A percentile compares a stretch with the other conserved stretches of the same genome.
phyloP scores from a whole-genome alignment of 2,888 invertebrate species.

The Oxycera nigricornis region DNA sequence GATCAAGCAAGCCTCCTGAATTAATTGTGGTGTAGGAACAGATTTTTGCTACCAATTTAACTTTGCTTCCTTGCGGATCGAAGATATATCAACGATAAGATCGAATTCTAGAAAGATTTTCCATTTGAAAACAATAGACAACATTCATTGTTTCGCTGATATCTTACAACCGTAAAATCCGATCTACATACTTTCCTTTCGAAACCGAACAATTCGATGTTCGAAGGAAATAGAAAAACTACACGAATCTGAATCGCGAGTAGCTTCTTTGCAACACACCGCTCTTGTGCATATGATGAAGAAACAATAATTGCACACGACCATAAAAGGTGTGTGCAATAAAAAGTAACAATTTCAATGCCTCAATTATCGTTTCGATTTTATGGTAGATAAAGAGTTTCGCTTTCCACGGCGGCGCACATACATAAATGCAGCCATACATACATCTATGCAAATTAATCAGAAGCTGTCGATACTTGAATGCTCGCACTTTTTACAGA shows the following conservation, averaged over 20 bases:
- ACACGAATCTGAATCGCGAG: not conserved
- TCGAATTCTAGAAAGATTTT: too few species aligned
- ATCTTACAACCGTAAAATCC: not conserved
- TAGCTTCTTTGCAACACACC: not conserved
- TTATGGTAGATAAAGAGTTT: slow-evolving; percentile 10
- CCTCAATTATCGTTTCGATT: slow-evolving; percentile 18
- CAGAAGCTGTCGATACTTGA: slow-evolving; percentile 26
- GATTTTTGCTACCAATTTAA: too few species aligned
- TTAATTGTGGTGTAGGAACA: too few species aligned
- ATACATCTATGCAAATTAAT: slow-evolving; percentile 34
- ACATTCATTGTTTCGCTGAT: slow-evolving; percentile 1
- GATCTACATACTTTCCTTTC: slow-evolving; percentile 16
- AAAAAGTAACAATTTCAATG: slow-evolving; percentile 36
- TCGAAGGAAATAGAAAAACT: slow-evolving; percentile 3
- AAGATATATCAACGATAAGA: too few species aligned
- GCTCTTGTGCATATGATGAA: not conserved
- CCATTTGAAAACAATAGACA: not conserved
- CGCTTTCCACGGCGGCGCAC: slow-evolving; percentile 27
- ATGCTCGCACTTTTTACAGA: not conserved
- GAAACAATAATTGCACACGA: slow-evolving; percentile 11
- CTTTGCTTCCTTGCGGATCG: too few species aligned
- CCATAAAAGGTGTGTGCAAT: not conserved
- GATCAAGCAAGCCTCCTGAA: too few species aligned
- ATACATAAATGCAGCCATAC: too few species aligned
- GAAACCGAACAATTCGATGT: not conserved